A percentile compares a stretch with the other conserved stretches of the same genome.
phyloP scores from a whole-genome alignment of 2,888 invertebrate species.

The Pammene fasciana region DNA sequence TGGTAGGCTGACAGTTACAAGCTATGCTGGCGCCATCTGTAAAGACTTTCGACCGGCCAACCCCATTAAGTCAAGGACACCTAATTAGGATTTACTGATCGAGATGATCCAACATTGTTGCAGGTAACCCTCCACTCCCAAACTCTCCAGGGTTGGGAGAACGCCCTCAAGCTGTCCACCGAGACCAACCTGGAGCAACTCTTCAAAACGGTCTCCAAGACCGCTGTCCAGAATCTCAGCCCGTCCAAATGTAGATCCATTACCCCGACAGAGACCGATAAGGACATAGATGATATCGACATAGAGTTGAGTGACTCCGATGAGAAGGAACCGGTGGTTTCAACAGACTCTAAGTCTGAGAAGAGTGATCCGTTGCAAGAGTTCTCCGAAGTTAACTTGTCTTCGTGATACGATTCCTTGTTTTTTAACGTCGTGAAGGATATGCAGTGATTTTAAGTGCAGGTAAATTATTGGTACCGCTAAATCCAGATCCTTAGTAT shows the following conservation, averaged over 20 bases:
- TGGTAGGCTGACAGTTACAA: too few relatives aligned
- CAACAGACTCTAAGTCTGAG: slow-evolving; percentile 13
- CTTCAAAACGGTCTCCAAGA: slow-evolving; percentile 75
- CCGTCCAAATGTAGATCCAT: slow-evolving; percentile 60
- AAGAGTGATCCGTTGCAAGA: slow-evolving; percentile 58
- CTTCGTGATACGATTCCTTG: slow-evolving; percentile 65
- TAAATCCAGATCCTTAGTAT: too few relatives aligned
- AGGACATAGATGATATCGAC: slow-evolving; percentile 62
- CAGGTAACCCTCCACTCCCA: slow-evolving; percentile 65
- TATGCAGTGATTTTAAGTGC: slow-evolving; percentile 6
- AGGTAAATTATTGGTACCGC: neutral
- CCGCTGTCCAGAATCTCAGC: slow-evolving; percentile 69
- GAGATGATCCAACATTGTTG: too few relatives aligned
- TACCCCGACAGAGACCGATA: slow-evolving; percentile 60
- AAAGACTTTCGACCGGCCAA: too few relatives aligned
- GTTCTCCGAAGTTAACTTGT: slow-evolving; percentile 67
- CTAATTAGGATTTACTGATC: too few relatives aligned
- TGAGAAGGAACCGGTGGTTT: slow-evolving; percentile 41
- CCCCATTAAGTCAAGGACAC: too few relatives aligned
- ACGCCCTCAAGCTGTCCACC: slow-evolving; percentile 62
- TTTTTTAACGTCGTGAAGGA: slow-evolving; percentile 56
- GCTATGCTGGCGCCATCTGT: too few relatives aligned
- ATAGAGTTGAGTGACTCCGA: slow-evolving; percentile 53
- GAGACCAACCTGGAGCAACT: slow-evolving; percentile 61
- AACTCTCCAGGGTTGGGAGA: slow-evolving; percentile 65